These are phyloP conservation scores for Palythoa heliodiscus DNA, from an alignment of 92 coral and sea anemone species.

Conservation along the genomic window DNA sequence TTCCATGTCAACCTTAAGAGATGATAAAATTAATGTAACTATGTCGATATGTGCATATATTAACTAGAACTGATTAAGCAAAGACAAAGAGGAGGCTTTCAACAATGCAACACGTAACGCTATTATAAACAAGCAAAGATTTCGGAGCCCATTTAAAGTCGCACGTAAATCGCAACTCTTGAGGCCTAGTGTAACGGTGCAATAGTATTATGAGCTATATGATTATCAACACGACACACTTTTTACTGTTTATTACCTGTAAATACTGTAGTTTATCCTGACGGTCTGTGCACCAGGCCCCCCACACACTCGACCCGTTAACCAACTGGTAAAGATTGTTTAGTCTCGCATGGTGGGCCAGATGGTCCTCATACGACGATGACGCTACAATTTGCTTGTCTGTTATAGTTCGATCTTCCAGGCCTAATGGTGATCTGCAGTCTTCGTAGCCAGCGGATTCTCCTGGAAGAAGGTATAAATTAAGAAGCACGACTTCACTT, in stretches of 20 bases:
- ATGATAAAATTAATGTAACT: neutral
- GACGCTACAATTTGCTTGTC: slow-evolving; percentile 81
- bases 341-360: slow-evolving; percentile 72
- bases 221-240: too few species aligned
- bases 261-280: slow-evolving; percentile 67
- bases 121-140: too few species aligned
- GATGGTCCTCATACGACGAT: slow-evolving; percentile 65
- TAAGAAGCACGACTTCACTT: neutral
- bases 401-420: slow-evolving; percentile 72
- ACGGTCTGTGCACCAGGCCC: slow-evolving; percentile 88
- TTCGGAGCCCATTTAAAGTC: too few species aligned
- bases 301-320: slow-evolving; percentile 54
- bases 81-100: too few species aligned
- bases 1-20: slow-evolving; percentile 72
- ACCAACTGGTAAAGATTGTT: slow-evolving; percentile 48
- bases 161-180: too few species aligned
- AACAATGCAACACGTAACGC: too few species aligned
- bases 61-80: too few species aligned
- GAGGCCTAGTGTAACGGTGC: too few species aligned
- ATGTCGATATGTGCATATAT: too few species aligned
- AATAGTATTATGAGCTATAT: too few species aligned
- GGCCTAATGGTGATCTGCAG: slow-evolving; percentile 81
- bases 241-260: slow-evolving; percentile 53
- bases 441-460: slow-evolving; percentile 55
- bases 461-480: neutral